These are phyloP conservation scores for Scolopax mira DNA, from an alignment of 2,113 vertebrate species.

Conservation along the genomic window DNA sequence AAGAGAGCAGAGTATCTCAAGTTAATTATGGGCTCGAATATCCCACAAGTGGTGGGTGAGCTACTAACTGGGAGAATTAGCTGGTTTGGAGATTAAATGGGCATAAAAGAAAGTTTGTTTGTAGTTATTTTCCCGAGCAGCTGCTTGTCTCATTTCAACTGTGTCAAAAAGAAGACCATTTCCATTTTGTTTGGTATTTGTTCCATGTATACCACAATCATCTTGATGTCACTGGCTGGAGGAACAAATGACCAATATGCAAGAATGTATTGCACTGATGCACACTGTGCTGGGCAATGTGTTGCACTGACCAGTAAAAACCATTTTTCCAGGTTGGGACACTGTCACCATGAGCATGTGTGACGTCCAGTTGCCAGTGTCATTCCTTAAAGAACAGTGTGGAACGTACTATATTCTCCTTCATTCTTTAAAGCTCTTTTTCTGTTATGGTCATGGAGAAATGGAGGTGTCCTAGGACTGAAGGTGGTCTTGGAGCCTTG, in stretches of 20 bases:
- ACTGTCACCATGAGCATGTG: accelerated
- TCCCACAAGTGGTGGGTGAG: background rate
- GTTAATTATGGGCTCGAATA: background rate
- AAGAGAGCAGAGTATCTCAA: background rate
- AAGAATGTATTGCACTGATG: background rate
- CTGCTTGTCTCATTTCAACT: background rate
- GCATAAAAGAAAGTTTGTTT: background rate
- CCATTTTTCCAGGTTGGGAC: background rate
- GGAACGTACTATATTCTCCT: background rate
- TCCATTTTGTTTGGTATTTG: background rate
- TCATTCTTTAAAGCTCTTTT: background rate
- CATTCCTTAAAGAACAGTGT: background rate
- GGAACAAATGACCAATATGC: background rate
- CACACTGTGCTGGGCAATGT: background rate
- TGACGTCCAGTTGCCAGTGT: background rate
- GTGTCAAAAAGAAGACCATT: background rate
- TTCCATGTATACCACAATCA: background rate
- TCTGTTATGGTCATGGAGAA: background rate
- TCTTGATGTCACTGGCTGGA: background rate
- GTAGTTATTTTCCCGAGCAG: background rate
- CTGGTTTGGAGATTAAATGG: background rate
- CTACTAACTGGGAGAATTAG: background rate
- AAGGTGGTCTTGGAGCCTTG: background rate
- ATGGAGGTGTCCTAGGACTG: background rate
- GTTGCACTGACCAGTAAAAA: background rate